These are phyloP conservation scores for Brachypteracias leptosomus DNA, from an alignment of 2,113 vertebrate species.

Conservation along the genomic window DNA sequence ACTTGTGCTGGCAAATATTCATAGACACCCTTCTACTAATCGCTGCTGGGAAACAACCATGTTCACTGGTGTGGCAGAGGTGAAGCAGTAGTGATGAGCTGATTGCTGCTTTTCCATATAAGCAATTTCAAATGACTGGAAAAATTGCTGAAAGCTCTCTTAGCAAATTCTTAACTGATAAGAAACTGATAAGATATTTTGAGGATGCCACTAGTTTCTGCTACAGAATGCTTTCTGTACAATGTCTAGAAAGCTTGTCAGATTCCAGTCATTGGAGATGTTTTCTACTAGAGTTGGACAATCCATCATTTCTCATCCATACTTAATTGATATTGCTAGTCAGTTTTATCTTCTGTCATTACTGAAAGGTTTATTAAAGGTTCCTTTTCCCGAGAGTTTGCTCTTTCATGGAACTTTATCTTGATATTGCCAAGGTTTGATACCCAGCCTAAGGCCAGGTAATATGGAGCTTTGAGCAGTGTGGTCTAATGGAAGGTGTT, in stretches of 20 bases:
- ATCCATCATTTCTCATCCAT: neutral
- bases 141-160: neutral
- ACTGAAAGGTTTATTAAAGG: neutral
- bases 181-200: too few relatives aligned
- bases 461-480: neutral
- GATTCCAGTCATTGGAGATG: neutral
- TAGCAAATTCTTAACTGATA: too few relatives aligned
- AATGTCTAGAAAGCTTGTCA: neutral
- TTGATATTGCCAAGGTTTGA: neutral
- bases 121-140: neutral
- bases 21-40: neutral
- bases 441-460: neutral
- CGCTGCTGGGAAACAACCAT: neutral
- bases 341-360: neutral
- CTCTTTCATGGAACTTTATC: neutral
- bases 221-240: neutral
- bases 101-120: neutral
- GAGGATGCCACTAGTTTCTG: neutral
- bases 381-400: accelerated
- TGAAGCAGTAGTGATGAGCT: neutral
- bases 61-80: neutral
- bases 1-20: neutral
- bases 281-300: neutral
- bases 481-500: neutral
- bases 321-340: neutral